A percentile compares a stretch with the other conserved stretches of the same genome.
phyloP scores from a whole-genome alignment of 2,888 invertebrate species.

The Amphipoea lucens region DNA sequence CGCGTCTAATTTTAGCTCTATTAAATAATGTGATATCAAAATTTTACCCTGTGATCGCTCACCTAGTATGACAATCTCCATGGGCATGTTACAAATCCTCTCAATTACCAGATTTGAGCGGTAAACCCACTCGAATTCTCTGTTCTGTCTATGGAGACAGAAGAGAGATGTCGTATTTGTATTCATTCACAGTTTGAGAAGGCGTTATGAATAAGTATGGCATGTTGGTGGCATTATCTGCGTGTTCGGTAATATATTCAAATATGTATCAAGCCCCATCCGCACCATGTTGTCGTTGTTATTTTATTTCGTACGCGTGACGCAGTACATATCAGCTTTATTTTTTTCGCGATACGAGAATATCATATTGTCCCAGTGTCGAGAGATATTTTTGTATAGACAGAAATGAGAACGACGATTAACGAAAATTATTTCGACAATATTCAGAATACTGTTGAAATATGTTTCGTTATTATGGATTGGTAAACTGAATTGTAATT shows the following conservation, averaged over 20 bases:
- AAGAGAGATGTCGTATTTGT: slow-evolving; percentile 75
- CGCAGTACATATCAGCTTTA: slow-evolving; percentile 81
- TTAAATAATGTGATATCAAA: background rate
- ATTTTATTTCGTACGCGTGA: slow-evolving; percentile 90
- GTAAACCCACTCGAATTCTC: slow-evolving; percentile 28
- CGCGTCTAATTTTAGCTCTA: background rate
- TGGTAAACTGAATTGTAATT: slow-evolving; percentile 4
- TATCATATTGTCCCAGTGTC: slow-evolving; percentile 77
- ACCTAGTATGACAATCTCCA: background rate
- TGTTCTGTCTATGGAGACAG: slow-evolving; percentile 37
- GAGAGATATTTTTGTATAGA: slow-evolving; percentile 69
- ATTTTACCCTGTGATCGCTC: background rate
- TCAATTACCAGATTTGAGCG: slow-evolving; percentile 45
- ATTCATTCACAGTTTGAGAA: slow-evolving; percentile 83
- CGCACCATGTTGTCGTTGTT: slow-evolving; percentile 87
- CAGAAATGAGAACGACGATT: slow-evolving; percentile 37
- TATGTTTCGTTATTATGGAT: slow-evolving; percentile 17
- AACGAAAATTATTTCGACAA: background rate
- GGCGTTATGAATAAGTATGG: slow-evolving; percentile 88
- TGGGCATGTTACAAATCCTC: background rate
- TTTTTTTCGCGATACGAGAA: slow-evolving; percentile 83
- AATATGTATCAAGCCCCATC: slow-evolving; percentile 89
- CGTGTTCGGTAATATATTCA: slow-evolving; percentile 90
- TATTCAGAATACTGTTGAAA: slow-evolving; percentile 13
- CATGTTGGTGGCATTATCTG: slow-evolving; percentile 86